These are phyloP conservation scores for Lasioglossum calceatum DNA, from an alignment of 2,888 invertebrate genomes.

Conservation along the genomic window DNA sequence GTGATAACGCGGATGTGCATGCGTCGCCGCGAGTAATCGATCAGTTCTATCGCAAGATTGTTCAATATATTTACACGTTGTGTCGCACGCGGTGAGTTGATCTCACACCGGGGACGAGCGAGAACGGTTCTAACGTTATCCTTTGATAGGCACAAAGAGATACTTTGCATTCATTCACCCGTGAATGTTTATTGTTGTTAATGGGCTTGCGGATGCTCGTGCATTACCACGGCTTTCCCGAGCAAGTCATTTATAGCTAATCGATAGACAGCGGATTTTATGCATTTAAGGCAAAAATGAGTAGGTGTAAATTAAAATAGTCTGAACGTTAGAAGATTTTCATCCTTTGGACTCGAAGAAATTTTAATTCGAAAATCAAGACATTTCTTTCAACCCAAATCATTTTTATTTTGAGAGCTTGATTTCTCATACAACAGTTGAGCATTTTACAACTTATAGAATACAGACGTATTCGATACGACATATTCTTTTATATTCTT, in stretches of 20 bases:
- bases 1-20: slow-evolving; percentile 52
- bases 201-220: neutral
- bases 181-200: slow-evolving; percentile 37
- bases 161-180: slow-evolving; percentile 14
- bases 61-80: slow-evolving; percentile 38
- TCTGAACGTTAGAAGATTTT: too few species aligned
- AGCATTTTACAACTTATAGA: too few species aligned
- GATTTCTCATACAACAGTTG: too few species aligned
- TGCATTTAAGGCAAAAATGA: too few species aligned
- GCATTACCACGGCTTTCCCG: neutral
- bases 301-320: too few species aligned
- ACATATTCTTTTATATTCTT: too few species aligned
- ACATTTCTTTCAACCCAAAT: too few species aligned
- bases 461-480: too few species aligned
- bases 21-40: slow-evolving; percentile 13
- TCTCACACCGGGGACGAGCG: slow-evolving; percentile 35
- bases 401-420: too few species aligned
- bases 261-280: too few species aligned
- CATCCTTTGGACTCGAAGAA: too few species aligned
- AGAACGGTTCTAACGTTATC: slow-evolving; percentile 27
- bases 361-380: too few species aligned
- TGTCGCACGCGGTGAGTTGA: slow-evolving; percentile 47
- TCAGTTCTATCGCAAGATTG: slow-evolving; percentile 29
- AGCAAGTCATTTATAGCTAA: neutral
- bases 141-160: slow-evolving; percentile 35